Evolutionary conservation across 2,113 vertebrate species (phyloP), one percentile per base, ranked within the genome.

Genomic region (Toxotes chatareus): DNA sequence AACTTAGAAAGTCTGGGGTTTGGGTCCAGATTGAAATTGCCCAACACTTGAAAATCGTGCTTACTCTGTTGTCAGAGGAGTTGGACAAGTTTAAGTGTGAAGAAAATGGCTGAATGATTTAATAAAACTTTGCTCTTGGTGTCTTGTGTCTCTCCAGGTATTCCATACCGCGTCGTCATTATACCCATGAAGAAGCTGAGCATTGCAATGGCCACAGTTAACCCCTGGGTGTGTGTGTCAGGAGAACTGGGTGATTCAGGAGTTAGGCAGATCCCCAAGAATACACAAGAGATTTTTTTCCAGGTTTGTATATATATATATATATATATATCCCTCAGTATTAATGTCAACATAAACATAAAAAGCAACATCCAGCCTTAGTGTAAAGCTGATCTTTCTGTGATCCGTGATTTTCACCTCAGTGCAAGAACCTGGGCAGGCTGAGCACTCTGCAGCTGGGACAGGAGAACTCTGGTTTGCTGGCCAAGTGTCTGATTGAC

Each of bases 401-500:
- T 62, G 46, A 11, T 79, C 72, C 38, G 4, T 86, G 21, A 42
- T 76, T 81, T 51, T 65, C 3, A 42, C 80, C 76, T 73, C 95
- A 99, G 98, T 97, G 98, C 91, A 97, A 97, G 93, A 99, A 99
- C 94, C 93, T 99, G 89, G 98, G 98, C 82, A 96, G 98, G 86
- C 95, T 99, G 88, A 99, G 97, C 3, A 99, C 98, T 0, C 96
- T 97, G 87, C 97, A 99, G 93, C 94, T 99, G 80, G 98, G 98
- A 14, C 98, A 99, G 40, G 98, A 99, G 92, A 99, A 99, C 94
- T 97, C 98, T 0, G 98, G 98, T 73, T 86, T 99, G 0, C 94
- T 99, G 86, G 97, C 98, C 89, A 99, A 99, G 93, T 99, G 98
- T 97, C 94, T 99, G 76, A 97, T 99, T 84, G 98, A 99, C 92